Conservation (phyloP, 2,113 vertebrate species). For the Cololabis saira region DNA sequence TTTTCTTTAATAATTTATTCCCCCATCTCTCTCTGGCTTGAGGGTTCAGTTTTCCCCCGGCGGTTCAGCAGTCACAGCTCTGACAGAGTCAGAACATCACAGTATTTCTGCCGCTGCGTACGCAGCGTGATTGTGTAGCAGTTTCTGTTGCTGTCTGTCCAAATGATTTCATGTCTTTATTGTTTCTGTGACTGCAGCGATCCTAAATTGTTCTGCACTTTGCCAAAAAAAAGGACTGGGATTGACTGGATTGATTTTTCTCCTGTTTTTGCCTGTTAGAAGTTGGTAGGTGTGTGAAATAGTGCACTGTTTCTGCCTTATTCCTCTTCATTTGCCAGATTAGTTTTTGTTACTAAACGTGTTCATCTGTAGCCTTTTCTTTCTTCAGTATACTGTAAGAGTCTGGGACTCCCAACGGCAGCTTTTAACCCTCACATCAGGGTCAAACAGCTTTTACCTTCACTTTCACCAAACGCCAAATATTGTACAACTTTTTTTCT, state of each 20-base stretch:
- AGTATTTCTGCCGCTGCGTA: not conserved
- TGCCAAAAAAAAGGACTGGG: constrained; percentile 58
- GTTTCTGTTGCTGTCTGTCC: constrained; percentile 24
- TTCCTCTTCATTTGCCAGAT: too few relatives aligned
- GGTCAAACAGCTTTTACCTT: constrained; percentile 28
- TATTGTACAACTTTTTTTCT: constrained; percentile 8
- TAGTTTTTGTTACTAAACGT: constrained; percentile 5
- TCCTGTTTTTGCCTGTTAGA: constrained; percentile 1
- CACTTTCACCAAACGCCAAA: constrained; percentile 52
- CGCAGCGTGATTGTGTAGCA: constrained; percentile 2
- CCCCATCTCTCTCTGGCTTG: constrained; percentile 10
- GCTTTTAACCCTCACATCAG: constrained; percentile 60
- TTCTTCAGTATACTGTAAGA: constrained; percentile 54
- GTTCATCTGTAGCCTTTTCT: not conserved
- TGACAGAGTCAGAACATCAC: not conserved
- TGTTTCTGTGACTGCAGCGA: constrained; percentile 28
- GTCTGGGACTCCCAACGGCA: constrained; percentile 70
- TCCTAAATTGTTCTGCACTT: constrained; percentile 6
- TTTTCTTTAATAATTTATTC: too few relatives aligned
- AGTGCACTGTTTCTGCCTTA: not conserved
- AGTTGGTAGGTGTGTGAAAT: constrained; percentile 21
- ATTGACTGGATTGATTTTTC: constrained; percentile 17
- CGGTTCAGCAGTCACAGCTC: constrained; percentile 2
- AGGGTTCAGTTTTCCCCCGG: constrained; percentile 9
- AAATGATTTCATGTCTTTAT: constrained; percentile 1